A percentile compares a stretch with the other conserved stretches of the same genome.
Evolutionary conservation across 1,140 invertebrate genomes (phyloP).

Genomic region (Drosophila insularis): DNA sequence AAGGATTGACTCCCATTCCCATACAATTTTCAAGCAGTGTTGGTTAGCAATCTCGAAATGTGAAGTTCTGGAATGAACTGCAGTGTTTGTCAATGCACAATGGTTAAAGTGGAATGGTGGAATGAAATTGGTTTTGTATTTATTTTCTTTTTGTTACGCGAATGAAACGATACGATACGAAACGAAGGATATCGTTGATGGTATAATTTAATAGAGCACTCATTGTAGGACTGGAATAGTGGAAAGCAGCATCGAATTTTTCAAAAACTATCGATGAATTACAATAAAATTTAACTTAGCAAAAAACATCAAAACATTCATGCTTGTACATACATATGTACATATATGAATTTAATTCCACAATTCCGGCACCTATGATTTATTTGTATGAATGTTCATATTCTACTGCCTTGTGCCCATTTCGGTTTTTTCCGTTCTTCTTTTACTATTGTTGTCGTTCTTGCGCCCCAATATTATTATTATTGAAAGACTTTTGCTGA

Average conservation of each 20-base stretch:
- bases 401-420: constrained; percentile 49
- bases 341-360: neutral
- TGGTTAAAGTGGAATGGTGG: neutral
- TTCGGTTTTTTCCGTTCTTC: neutral
- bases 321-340: too few species aligned
- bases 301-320: too few species aligned
- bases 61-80: too few species aligned
- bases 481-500: constrained; percentile 73
- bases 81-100: neutral
- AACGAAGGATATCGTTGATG: neutral
- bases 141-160: neutral
- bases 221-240: too few species aligned
- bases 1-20: neutral
- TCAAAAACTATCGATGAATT: too few species aligned
- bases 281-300: too few species aligned
- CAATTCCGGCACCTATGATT: neutral
- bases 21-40: too few species aligned
- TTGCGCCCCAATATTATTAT: constrained; percentile 74
- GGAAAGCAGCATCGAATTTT: too few species aligned
- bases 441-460: constrained; percentile 43
- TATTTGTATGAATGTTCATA: neutral
- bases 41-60: too few species aligned
- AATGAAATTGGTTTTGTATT: neutral
- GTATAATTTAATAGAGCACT: too few species aligned
- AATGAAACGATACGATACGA: too few species aligned